Base-by-base conservation (phyloP, 2,888 invertebrate genomes). In the Xanthia togata region DNA sequence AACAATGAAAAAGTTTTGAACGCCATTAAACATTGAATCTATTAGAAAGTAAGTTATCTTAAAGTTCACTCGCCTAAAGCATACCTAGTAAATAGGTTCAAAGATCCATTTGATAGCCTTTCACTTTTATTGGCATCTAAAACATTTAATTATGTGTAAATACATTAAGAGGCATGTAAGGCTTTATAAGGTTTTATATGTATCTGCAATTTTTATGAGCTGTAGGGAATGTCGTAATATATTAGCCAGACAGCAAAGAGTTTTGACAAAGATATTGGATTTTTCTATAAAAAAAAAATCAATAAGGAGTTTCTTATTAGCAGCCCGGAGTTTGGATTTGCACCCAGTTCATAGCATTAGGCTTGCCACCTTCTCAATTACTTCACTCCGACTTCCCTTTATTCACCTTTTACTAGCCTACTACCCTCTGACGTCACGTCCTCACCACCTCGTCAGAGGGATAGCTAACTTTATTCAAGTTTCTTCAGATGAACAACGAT, bases 1-100 rank as follows among this genome's bases (percentile, higher is more conserved):
- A 73, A 75, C 73, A 80, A 75, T 73, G 71, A 57, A 75, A 84
- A 82, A 72, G 76, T 87, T 85, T 71, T 38, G n/a, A 69, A 72
- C 6, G 65, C 79, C 74, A 82, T 87, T 75, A 82, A 79, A 75
- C 47, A 70, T 72, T 64, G 78, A 74, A 60, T 85, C 35, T 64
- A 73, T 64, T 77, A 73, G 9, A 62, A 73, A 85, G 20, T 59
- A 65, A 60, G 70, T 70, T 59, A 65, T 67, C 55, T 65, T 20
- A 6, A 44, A 84, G 53, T 62, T 72, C 44, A 71, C 9, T 78
- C 26, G 17, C 31, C 63, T 26, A 75, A 38, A 60, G n/a, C 55
- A 38, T 0, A 31, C 17, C 17, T 70, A 70, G 67, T 73, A 63
- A 35, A 9, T 9, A 20, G 14, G 4, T 47, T 41, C 31, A 44